phyloP scores from a whole-genome alignment of 2,888 invertebrate genomes.

The Thereva unica region DNA sequence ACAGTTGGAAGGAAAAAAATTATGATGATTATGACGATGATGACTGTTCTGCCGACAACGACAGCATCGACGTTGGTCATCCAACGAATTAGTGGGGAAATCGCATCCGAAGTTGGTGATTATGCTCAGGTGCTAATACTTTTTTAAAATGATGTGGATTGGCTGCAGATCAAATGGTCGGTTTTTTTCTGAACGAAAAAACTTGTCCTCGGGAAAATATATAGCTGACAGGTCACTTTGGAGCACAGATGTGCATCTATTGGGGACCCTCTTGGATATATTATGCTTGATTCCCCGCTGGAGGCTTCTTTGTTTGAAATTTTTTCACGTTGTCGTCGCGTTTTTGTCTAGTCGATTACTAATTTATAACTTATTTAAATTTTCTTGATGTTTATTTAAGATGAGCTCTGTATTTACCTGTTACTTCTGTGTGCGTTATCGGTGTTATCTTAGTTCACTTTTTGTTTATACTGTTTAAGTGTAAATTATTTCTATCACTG shows the following conservation, averaged over 20 bases:
- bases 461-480: constrained; percentile 22
- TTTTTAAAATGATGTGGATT: not conserved
- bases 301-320: constrained; percentile 22
- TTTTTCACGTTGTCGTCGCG: constrained; percentile 17
- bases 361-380: constrained; percentile 35
- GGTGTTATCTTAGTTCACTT: constrained; percentile 1
- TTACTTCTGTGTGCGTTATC: not conserved
- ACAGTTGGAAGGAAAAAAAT: too few relatives aligned
- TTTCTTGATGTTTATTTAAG: not conserved
- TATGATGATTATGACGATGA: too few relatives aligned
- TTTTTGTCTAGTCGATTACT: constrained; percentile 17
- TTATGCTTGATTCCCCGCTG: constrained; percentile 8
- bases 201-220: constrained; percentile 14
- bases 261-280: not conserved
- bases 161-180: constrained; percentile 16
- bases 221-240: constrained; percentile 9
- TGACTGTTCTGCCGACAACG: too few relatives aligned
- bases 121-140: constrained; percentile 24
- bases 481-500: constrained; percentile 19
- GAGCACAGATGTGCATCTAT: not conserved
- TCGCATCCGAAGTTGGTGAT: not conserved
- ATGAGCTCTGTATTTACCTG: too few relatives aligned
- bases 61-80: not conserved
- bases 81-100: too few relatives aligned
- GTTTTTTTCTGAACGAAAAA: not conserved